Evolutionary conservation across 2,888 invertebrate genomes (phyloP), one percentile per base, ranked within the genome.

Genomic region (Athrips mouffetella): DNA sequence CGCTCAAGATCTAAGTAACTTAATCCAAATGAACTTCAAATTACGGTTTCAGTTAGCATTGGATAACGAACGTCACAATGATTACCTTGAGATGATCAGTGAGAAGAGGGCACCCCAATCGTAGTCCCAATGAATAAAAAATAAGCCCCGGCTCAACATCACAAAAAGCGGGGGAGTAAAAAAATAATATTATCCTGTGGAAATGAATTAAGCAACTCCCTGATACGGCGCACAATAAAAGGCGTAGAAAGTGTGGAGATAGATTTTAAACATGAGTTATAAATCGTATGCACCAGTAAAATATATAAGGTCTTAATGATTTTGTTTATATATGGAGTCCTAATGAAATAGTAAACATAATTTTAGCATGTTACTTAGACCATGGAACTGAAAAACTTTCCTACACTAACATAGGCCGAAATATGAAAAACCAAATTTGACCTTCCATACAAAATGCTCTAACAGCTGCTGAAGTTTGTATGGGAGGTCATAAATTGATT

Each of bases 151-250:
- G 73, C 80, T 82, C 73, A 80, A 68, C 70, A 62, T 76, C 76
- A 78, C 76, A 78, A 76, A 80, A 83, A 84, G 69, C 67, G 72
- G 59, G 84, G 84, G 82, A 80, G 83, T 80, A 87, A 87, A 87
- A 87, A 88, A 88, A 88, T 88, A 88, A 88, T 87, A 88, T 87
- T 87, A 88, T 88, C 87, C 87, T 63, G 82, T 83, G 83, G 83
- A 88, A 87, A 88, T 87, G 87, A 88, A 88, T 88, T 88, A 88
- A 88, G 82, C 79, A 80, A 78, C 76, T 78, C 76, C 67, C 75
- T 76, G 85, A 87, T 85, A 84, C 80, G 73, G 68, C 54, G 73
- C 57, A 59, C 60, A 53, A 55, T 55, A 62, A 57, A 58, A 52
- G 35, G 25, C 25, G 39, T 37, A 15, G 10, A 3, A 4, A 45